A percentile compares a stretch with the other conserved stretches of the same genome.
Evolutionary conservation across 2,797 vertebrate species (phyloP).

Genomic region (Protonibea diacanthus): DNA sequence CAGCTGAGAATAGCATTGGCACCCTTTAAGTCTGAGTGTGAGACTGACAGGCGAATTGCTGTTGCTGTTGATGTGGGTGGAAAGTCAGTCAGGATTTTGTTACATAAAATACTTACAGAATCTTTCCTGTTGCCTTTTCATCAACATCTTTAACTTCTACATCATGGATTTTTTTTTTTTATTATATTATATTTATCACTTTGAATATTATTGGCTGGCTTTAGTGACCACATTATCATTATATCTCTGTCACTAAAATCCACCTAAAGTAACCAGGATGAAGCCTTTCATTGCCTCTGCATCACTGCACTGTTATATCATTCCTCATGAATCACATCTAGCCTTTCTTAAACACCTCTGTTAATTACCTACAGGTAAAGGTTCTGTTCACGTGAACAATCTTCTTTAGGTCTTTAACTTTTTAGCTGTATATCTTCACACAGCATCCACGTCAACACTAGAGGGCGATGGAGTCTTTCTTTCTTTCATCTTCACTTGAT

Average conservation of each 20-base stretch:
- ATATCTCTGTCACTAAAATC: neutral
- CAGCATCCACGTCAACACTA: conserved; percentile 40
- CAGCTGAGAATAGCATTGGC: conserved; percentile 14
- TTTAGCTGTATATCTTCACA: neutral
- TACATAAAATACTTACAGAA: neutral
- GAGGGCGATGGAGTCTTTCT: conserved; percentile 49
- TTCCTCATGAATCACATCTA: neutral
- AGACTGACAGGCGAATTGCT: neutral
- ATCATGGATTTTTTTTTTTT: neutral
- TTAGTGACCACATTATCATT: neutral
- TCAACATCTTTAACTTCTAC: neutral
- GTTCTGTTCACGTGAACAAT: neutral
- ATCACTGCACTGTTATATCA: neutral
- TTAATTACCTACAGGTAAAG: neutral
- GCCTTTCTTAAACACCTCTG: conserved; percentile 2
- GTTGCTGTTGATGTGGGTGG: neutral
- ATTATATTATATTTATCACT: neutral
- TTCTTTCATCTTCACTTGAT: neutral
- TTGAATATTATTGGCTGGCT: neutral
- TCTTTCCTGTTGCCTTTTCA: neutral
- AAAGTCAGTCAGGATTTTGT: neutral
- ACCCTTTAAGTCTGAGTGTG: conserved; percentile 6
- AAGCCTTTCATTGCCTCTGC: neutral
- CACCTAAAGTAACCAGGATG: neutral
- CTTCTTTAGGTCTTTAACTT: neutral